Evolutionary conservation across 2,888 invertebrate genomes (phyloP), one percentile per base, ranked within the genome.

Genomic region (Archips xylosteana): DNA sequence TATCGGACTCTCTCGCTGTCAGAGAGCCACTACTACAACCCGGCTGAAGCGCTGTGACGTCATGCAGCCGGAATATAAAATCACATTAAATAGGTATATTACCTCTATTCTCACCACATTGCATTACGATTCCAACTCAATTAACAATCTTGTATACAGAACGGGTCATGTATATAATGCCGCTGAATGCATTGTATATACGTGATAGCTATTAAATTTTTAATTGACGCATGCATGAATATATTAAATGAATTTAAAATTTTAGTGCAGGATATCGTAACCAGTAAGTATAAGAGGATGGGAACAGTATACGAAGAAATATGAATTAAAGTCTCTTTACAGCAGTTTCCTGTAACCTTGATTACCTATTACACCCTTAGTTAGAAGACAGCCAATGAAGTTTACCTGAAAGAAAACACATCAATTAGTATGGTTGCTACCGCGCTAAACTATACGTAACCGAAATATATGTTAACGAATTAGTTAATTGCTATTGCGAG

Each of bases 381-480:
- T 61, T 64, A 65, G 54, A 63, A n/a, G 39, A 57, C 39, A 39
- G 42, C 49, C 45, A 39, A 51, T 64, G 63, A 61, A 60, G 62
- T 42, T 74, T 74, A 74, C 74, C 74, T 74, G 74, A 36, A 70
- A 74, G 51, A 70, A 70, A 64, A 74, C 65, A 61, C 51, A 51
- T 70, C 60, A 70, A 70, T 74, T 74, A 74, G 59, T 59, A 49
- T 34, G 13, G n/a, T 13, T 23, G 60, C 15, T 34, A 42, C 62
- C 39, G 59, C 32, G 23, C 23, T 23, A 23, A 23, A 23, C 23
- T 23, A 23, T 23, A 10, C 6, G 4, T 57, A 57, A 32, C 10
- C 12, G 12, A 5, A 57, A 12, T 57, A 57, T 23, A 12, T 57
- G 57, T 32, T 57, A 57, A 32, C 57, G 32, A 57, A 57, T 57